Base-by-base conservation (phyloP, 1,140 invertebrate species). In the Muscidifurax raptorellus region DNA sequence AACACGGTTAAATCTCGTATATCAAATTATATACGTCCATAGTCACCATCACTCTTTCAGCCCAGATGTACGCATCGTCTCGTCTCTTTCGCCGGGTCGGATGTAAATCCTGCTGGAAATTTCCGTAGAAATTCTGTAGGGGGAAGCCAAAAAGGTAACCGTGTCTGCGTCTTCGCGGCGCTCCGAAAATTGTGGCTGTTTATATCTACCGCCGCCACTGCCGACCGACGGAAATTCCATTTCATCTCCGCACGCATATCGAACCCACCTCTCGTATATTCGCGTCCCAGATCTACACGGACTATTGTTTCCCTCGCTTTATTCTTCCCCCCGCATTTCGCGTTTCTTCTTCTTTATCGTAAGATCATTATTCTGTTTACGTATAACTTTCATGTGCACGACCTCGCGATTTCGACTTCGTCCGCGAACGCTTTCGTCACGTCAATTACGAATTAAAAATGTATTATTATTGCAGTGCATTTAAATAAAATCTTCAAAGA, bases 151-250 rank as follows among this genome's bases (percentile, higher is more conserved):
- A 79, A 80, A 86, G 80, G 71, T 85, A 75, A 59, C 71, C 75
- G 82, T 32, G 75, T 78, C 87, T 32, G 85, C 40, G 80, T 75
- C 80, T 67, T 82, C 82, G 72, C 67, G 78, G 80, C 64, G 32
- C 67, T 75, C 88, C 32, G 82, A 82, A 88, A 90, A 90, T 90
- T 90, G 88, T 85, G 85, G 83, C 89, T 89, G 89, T 90, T 89
- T 90, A 89, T 90, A 89, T 90, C 88, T 87, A 81, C 86, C 80
- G 74, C 85, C 85, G 89, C 87, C 86, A 82, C 86, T 78, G 72
- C 84, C 85, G 87, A 88, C 88, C 86, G 86, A 88, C 87, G 85
- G 88, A 88, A 89, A 89, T 89, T 89, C 87, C 88, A 89, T 89
- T 88, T 86, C 86, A 86, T 89, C 85, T 86, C 76, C 76, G 9